Base-by-base conservation (phyloP, 2,888 invertebrate genomes). In the Yponomeuta malinellus region DNA sequence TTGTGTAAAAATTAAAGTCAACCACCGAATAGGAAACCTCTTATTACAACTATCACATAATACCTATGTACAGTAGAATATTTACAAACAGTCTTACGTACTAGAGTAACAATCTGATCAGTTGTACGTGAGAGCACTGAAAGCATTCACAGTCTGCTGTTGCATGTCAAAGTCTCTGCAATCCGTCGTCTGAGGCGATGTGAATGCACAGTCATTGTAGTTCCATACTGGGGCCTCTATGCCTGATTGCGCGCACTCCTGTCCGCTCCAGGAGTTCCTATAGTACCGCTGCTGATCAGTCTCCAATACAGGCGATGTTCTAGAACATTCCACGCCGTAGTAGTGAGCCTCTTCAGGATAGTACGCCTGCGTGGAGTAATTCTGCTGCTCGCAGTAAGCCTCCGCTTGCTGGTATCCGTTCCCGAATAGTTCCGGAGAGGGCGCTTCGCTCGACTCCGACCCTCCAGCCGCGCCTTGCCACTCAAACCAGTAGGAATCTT, bases 401-500 rank as follows among this genome's bases (percentile, higher is more conserved):
- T 90, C 89, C 0, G 86, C 79, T 71, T 89, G 90, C 71, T 88
- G 90, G 75, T 90, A 90, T 10, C 85, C 78, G 73, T 78, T 80
- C 66, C 88, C 82, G 71, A 93, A 88, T 37, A 93, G 84, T 76
- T 94, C 94, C 0, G 94, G 94, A 0, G 94, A 94, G 4, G 93
- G 90, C 0, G 92, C 88, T 72, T 94, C 94, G 74, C 94, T 94
- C 3, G 90, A 89, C 68, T 92, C 91, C 0, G 90, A 89, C 10
- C 88, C 87, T 15, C 82, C 86, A 31, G 90, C 82, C 0, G 92
- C 86, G 69, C 93, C 86, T 70, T 93, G 93, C 88, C 91, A 92
- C 68, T 94, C 94, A 48, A 93, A 79, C 94, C 94, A 94, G 76
- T 93, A 94, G 1, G 84, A 77, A 59, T 94, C 93, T 76, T 94